A percentile compares a stretch with the other conserved stretches of the same genome.
Evolutionary conservation across 2,113 vertebrate genomes (phyloP).

Genomic region (Ailurus styani): DNA sequence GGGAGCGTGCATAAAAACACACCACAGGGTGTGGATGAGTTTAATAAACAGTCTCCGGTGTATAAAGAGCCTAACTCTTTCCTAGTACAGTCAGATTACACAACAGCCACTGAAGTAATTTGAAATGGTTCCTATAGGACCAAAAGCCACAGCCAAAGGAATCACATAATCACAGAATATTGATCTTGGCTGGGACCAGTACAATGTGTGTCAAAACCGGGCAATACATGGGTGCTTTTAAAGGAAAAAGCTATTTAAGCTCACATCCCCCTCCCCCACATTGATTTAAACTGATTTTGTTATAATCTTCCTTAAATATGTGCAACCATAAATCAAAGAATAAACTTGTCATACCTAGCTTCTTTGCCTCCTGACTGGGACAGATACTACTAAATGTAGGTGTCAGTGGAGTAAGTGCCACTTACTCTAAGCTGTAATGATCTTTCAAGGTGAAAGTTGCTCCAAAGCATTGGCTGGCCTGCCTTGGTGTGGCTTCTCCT

Average conservation of each 20-base stretch:
- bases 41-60: not conserved
- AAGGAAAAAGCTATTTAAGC: not conserved
- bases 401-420: not conserved
- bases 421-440: not conserved
- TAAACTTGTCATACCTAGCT: not conserved
- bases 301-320: not conserved
- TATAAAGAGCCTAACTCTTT: not conserved
- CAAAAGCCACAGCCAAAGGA: not conserved
- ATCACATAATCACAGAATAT: not conserved
- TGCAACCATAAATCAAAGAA: not conserved
- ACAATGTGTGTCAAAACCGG: not conserved
- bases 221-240: not conserved
- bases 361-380: not conserved
- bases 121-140: not conserved
- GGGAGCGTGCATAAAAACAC: slow-evolving; percentile 11
- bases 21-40: slow-evolving; percentile 22
- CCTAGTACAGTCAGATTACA: not conserved
- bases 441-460: not conserved
- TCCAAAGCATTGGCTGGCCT: not conserved
- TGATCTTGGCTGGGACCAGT: not conserved
- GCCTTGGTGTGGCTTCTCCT: too few species aligned
- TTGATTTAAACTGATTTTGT: not conserved
- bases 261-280: not conserved
- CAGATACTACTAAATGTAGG: not conserved
- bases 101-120: not conserved